Base-by-base conservation (phyloP, 2,888 invertebrate genomes). In the Rhogogaster chlorosoma region DNA sequence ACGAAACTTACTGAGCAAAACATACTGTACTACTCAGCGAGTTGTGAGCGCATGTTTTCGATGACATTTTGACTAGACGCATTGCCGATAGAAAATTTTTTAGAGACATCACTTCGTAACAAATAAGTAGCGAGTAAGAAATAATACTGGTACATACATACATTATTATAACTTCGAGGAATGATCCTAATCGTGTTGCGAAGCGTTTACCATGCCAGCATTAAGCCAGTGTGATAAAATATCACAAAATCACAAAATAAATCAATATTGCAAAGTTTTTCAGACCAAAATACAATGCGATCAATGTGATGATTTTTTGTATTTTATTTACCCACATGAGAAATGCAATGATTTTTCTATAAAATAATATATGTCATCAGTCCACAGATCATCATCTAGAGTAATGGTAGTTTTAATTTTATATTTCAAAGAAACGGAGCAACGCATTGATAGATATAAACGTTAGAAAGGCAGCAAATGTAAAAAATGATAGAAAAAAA, bases 11-110 rank as follows among this genome's bases (percentile, higher is more conserved):
- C 22, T 73, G 22, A 73, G 42, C 12, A 5, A 73, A 67, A 29
- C 32, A 32, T 67, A 18, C 15, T 26, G 32, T 67, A 67, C 10
- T 67, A n/a, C 67, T 67, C 26, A 26, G 1, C 7, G 12, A 1
- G 3, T 71, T 71, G 32, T 6, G 53, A 53, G 53, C n/a, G n/a
- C n/a, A 53, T n/a, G n/a, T 5, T 53, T n/a, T 15, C 38, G 70
- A 71, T 38, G 38, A 73, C n/a, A 42, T 42, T 42, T 73, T 73
- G 73, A 73, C 73, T 73, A 73, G 73, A 73, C 42, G 22, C 26
- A 38, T 42, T 38, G 10, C 73, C 7, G 73, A 73, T 73, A 38
- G 22, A 73, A 73, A 42, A 45, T 73, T 73, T 42, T 42, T 26
- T 12, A 73, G 7, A 26, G 1, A 42, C 9, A 73, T 42, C 22